Percentiles rank a stretch among this genome's conserved stretches.
Evolutionary conservation across 2,113 vertebrate genomes (phyloP).

Genomic region (Vulpes ferrilata): DNA sequence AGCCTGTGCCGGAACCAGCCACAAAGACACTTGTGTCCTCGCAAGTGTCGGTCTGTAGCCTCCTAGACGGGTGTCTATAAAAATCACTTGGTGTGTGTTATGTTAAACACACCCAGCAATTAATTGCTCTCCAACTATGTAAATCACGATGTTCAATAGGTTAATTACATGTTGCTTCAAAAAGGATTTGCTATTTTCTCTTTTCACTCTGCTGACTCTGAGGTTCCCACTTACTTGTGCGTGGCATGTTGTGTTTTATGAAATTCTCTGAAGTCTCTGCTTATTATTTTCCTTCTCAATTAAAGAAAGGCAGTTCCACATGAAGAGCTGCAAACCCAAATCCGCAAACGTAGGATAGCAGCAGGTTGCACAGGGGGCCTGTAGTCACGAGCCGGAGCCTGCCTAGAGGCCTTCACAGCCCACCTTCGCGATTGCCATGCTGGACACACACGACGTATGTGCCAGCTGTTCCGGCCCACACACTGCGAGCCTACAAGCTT

Average conservation of each 20-base stretch:
- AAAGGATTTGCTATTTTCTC: conserved; percentile 61
- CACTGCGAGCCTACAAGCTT: neutral
- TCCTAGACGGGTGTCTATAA: neutral
- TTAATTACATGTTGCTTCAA: conserved; percentile 45
- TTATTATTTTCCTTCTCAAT: conserved; percentile 42
- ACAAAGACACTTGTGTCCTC: neutral
- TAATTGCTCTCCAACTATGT: conserved; percentile 61
- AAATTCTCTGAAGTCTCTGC: conserved; percentile 28
- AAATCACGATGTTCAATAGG: conserved; percentile 56
- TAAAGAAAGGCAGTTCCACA: neutral
- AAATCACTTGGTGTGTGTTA: neutral
- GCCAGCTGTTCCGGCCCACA: neutral
- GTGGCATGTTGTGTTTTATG: conserved; percentile 1
- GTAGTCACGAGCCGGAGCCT: rapidly evolving
- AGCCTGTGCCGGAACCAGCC: neutral
- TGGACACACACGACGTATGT: neutral
- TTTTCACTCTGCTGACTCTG: conserved; percentile 45
- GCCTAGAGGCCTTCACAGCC: neutral
- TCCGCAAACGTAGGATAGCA: neutral
- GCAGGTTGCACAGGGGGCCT: neutral
- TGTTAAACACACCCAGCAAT: conserved; percentile 2
- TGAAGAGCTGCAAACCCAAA: neutral
- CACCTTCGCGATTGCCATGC: neutral
- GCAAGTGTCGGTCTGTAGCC: neutral
- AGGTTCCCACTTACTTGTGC: neutral